Conservation (phyloP, 2,113 vertebrate genomes). For the Spea bombifrons region DNA sequence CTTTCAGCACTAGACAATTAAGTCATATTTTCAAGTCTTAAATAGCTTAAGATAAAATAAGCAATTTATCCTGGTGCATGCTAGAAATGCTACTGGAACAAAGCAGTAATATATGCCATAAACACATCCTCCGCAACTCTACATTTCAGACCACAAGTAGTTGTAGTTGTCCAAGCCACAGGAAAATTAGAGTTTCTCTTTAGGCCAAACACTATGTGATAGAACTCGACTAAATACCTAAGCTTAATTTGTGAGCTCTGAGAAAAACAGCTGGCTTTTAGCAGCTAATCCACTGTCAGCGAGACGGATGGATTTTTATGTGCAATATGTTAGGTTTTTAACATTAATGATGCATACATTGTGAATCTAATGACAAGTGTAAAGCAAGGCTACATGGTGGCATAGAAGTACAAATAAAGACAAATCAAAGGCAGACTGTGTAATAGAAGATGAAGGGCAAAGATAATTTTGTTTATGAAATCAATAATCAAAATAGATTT, state of each 20-base stretch:
- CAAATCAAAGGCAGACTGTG: neutral
- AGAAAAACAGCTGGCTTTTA: neutral
- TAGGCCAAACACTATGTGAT: neutral
- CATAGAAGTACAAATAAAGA: neutral
- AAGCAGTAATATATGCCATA: neutral
- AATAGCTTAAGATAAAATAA: no score
- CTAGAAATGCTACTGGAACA: neutral
- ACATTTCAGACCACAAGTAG: neutral
- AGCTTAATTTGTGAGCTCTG: neutral
- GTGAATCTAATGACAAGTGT: neutral
- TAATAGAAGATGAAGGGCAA: neutral
- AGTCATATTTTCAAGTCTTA: no score
- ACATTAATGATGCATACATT: constrained; percentile 2
- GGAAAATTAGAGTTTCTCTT: neutral
- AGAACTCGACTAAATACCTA: neutral
- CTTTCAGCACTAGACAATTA: no score
- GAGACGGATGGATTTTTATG: neutral
- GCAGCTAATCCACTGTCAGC: neutral
- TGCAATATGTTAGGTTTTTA: constrained; percentile 7
- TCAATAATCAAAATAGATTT: neutral
- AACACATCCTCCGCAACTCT: neutral
- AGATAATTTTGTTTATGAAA: neutral
- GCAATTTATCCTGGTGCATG: no score
- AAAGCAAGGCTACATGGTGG: neutral
- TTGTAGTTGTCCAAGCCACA: neutral